Percentiles rank a stretch among this genome's conserved stretches.
These are phyloP conservation scores for Megaleporinus macrocephalus DNA, from an alignment of 2,113 vertebrate species.

Conservation along the genomic window DNA sequence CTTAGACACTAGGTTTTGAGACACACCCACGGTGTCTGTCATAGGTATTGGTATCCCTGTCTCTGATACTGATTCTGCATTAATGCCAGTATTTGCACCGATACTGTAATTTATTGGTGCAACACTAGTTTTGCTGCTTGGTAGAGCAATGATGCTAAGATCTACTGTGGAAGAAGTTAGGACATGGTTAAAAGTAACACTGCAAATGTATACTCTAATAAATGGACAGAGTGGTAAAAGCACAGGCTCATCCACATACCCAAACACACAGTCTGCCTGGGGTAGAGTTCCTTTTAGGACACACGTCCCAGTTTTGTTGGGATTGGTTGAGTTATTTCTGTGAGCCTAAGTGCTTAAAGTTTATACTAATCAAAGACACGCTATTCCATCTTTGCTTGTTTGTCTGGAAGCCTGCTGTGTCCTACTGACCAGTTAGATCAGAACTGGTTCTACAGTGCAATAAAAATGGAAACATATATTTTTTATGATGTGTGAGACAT, in stretches of 20 bases:
- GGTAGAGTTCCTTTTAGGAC: slow-evolving; percentile 39
- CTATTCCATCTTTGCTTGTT: not conserved
- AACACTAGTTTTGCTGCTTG: too few relatives aligned
- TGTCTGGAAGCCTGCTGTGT: slow-evolving; percentile 3
- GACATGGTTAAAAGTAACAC: not conserved
- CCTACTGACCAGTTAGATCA: not conserved
- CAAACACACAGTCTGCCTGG: not conserved
- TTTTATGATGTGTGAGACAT: slow-evolving; percentile 11
- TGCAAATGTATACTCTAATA: not conserved
- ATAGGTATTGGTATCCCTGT: too few relatives aligned
- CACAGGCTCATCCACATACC: not conserved
- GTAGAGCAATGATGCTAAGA: not conserved
- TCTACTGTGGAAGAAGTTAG: slow-evolving; percentile 13
- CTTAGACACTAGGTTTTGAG: too few relatives aligned
- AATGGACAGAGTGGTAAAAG: not conserved
- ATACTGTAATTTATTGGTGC: too few relatives aligned
- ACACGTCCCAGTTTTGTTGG: not conserved
- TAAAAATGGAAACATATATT: slow-evolving; percentile 1
- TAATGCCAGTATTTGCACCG: too few relatives aligned
- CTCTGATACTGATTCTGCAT: too few relatives aligned
- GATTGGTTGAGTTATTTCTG: slow-evolving; percentile 10
- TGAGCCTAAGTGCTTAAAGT: not conserved
- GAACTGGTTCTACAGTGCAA: slow-evolving; percentile 9
- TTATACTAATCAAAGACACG: slow-evolving; percentile 19
- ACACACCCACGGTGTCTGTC: too few relatives aligned